These are phyloP conservation scores for Gallinago jamesoni DNA, from an alignment of 2,113 vertebrate species.

Conservation along the genomic window DNA sequence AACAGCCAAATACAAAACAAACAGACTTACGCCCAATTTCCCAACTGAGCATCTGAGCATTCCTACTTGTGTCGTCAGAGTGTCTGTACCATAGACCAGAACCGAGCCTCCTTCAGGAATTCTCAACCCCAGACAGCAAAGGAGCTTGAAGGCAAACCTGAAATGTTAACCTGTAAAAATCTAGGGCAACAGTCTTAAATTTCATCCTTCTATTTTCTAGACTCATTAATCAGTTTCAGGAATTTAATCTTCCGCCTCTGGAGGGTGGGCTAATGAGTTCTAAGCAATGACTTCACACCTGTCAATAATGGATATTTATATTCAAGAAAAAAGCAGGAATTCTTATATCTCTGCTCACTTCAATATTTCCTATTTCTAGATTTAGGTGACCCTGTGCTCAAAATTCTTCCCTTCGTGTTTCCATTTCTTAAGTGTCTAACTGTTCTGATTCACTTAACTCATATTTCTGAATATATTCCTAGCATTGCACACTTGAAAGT, in stretches of 20 bases:
- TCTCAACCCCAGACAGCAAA: not conserved
- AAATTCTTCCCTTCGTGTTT: not conserved
- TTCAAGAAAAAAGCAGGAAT: not conserved
- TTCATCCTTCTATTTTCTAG: not conserved
- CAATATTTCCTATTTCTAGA: not conserved
- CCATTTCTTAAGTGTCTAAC: not conserved
- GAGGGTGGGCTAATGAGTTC: not conserved
- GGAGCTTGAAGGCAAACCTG: not conserved
- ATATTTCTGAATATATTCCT: not conserved
- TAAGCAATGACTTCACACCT: not conserved
- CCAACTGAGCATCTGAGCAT: not conserved
- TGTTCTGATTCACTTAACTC: conserved; percentile 7
- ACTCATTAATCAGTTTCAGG: not conserved
- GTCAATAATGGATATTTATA: not conserved
- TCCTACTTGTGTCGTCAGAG: not conserved
- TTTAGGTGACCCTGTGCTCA: not conserved
- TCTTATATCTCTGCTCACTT: not conserved
- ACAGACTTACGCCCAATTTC: not conserved
- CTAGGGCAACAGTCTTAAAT: not conserved
- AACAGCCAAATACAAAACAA: not conserved
- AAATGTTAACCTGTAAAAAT: not conserved
- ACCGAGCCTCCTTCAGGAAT: not conserved
- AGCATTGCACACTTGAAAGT: conserved; percentile 28
- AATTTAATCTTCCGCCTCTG: not conserved
- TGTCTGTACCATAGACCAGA: not conserved